Conservation (phyloP, 2,113 vertebrate genomes). For the Brachypodius melanocephalos region DNA sequence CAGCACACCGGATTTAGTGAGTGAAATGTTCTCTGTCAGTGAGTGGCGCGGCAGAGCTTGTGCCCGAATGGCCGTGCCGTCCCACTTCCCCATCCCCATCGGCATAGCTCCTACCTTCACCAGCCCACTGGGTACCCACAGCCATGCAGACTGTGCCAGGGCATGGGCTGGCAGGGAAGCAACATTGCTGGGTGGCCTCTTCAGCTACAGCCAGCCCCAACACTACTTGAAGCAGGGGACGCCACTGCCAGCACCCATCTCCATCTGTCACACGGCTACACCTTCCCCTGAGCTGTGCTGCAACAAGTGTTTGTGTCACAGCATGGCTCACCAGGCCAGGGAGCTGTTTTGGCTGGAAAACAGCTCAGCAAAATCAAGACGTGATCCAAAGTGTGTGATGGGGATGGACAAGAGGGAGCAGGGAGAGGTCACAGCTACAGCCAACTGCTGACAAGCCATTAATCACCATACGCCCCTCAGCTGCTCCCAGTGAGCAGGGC, state of each 20-base stretch:
- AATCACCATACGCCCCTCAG: neutral
- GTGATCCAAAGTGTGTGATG: neutral
- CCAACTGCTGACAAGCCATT: neutral
- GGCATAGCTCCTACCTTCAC: neutral
- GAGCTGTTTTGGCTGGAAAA: neutral
- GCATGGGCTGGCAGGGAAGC: neutral
- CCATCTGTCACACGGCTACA: neutral
- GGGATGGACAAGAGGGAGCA: neutral
- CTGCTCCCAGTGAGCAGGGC: neutral
- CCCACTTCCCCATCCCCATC: rapidly evolving
- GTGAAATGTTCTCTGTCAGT: neutral
- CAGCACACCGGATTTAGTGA: neutral
- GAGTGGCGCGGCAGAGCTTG: rapidly evolving
- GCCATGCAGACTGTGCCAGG: rapidly evolving
- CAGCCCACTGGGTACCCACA: neutral
- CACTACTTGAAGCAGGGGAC: neutral
- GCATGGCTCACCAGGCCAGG: neutral
- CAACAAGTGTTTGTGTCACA: neutral
- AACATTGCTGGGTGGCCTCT: neutral
- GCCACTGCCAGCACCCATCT: neutral
- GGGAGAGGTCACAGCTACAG: neutral
- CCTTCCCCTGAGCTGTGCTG: neutral
- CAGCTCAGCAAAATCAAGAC: neutral
- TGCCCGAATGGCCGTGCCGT: neutral
- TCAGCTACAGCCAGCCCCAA: neutral